Evolutionary conservation across 1,140 invertebrate species (phyloP), one percentile per base, ranked within the genome.

Genomic region (Zaprionus kolodkinae): DNA sequence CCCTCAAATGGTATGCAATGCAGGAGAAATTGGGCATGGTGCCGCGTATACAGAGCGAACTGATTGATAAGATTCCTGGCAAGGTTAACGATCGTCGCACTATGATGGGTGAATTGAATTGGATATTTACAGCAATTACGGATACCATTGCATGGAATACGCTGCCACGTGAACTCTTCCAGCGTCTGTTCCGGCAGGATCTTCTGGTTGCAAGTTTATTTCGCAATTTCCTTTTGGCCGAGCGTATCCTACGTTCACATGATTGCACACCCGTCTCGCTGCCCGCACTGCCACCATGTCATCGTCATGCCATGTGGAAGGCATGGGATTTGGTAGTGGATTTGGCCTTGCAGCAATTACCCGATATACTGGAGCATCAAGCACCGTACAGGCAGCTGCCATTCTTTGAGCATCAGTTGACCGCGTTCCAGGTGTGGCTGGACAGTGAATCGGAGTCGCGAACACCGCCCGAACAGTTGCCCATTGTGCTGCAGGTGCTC

Each of bases 91-190:
- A 99, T 94, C 94, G 99, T 38, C 95, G 98, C 83, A 99, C 99
- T 30, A 98, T 99, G 97, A 94, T 99, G 68, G 99, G 99, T 62
- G 99, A 99, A 94, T 94, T 99, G 48, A 99, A 99, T 94, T 99
- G 99, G 99, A 99, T 99, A 91, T 99, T 99, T 93, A 99, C 99
- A 38, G 99, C 99, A 7, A 99, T 99, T 63, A 99, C 99, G 3
- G 99, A 99, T 93, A 99, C 99, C n/a, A 99, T 99, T 91, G 99
- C 99, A 0, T 99, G 99, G 99, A 99, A 99, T 92, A 97, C 96
- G 48, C 94, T 99, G 70, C 97, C 98, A 13, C 78, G 94, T 94
- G 98, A 99, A 87, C 94, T 98, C 72, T 99, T 99, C 93, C 98
- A 99, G 94, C 97, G 97, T 92, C 93, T 99, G 65, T 99, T 99